Evolutionary conservation across 2,113 vertebrate genomes (phyloP), one percentile per base, ranked within the genome.

Genomic region (Zosterops hypoxanthus): DNA sequence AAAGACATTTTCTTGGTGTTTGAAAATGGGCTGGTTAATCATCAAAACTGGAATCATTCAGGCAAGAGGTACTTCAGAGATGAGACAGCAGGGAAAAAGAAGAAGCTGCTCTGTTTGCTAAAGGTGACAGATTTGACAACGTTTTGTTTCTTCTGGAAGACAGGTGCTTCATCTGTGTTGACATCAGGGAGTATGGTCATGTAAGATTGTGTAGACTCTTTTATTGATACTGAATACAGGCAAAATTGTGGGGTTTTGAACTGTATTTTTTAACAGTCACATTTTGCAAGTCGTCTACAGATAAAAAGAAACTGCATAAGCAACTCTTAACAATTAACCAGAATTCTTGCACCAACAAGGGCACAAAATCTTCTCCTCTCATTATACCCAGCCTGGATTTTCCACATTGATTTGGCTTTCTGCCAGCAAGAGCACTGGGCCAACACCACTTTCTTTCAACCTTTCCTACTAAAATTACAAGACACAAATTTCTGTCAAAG

Each of bases 321-420:
- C 12, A 26, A 16, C 50, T 96, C 96, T 97, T 97, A 97, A 97
- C 90, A 60, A 80, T 44, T 84, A 82, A 78, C 42, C 34, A 80
- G 55, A 60, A 47, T n/a, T 90, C 86, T 95, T 93, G 46, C 42
- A 78, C 82, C 47, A 50, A 66, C 34, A 86, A 39, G 20, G 64
- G 57, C 9, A 13, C 72, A 86, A 81, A 88, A 96, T 95, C 59
- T 78, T 81, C 91, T 84, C 55, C 92, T 97, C 90, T 95, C 94
- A 94, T 97, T 96, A 91, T 53, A 96, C 66, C 73, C 4, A 14
- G 36, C 78, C 41, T 61, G 88, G 47, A 63, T 90, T 79, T 95
- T 86, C 73, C 66, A 90, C 59, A 28, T 89, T 75, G 36, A 56
- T 80, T 92, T 80, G 81, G 50, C 64, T 95, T 95, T 93, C 73